Base-by-base conservation (phyloP, 2,113 vertebrate genomes). In the Theropithecus gelada region DNA sequence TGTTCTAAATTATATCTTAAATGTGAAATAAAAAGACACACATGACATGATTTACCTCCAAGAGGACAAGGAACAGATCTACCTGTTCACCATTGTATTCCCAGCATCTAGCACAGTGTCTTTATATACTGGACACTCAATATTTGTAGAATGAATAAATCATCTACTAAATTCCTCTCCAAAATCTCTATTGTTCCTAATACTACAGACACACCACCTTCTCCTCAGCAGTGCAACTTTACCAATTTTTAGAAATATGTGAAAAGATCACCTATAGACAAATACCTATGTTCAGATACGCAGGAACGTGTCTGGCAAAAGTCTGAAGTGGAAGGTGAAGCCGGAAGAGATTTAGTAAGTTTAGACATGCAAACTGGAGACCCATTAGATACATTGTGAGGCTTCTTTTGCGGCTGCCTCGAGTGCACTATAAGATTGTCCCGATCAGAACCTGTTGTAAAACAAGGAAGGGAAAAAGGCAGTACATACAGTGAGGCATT, bases 201-300 rank as follows among this genome's bases (percentile, higher is more conserved):
- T 22, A 38, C 12, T n/a, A 80, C 2, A 57, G 27, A 50, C 2
- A 57, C 7, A 3, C 17, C 57, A 76, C 32, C 55, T 89, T 66
- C n/a, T 75, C 43, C 78, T 50, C 6, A 82, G 68, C 48, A 88
- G 5, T 2, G 2, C 35, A 45, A 73, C 11, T 40, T 75, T 1
- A 78, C 55, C 38, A 20, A 40, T 61, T 38, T 78, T 75, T 22
- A 83, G 9, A 66, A 55, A 32, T 32, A 61, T 2, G 14, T 38
- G 18, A 72, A 81, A 83, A 66, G 48, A 50, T 32, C 52, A 45
- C 18, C 27, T 7, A 48, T 5, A 88, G 68, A 40, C 45, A 86
- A 70, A 59, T 99, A 99, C 99, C 99, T 99, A 97, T 98, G 98
- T 43, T 97, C 97, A 80, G 99, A 98, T 35, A 98, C 88, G 61